Evolutionary conservation across 2,888 invertebrate species (phyloP), one percentile per base, ranked within the genome.

Genomic region (Orchesellides sinensis): DNA sequence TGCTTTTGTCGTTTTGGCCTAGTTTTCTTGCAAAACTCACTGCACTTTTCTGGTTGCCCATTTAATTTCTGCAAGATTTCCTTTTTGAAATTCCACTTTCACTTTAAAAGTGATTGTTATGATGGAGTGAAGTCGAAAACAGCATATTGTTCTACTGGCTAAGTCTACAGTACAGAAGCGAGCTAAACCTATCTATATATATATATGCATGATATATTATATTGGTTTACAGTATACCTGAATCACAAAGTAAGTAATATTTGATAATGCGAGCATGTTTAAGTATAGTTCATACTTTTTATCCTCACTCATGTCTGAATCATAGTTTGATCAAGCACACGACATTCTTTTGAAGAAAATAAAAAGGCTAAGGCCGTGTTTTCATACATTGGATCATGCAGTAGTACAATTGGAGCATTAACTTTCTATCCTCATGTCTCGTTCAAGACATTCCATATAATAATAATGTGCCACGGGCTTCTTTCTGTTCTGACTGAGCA

Each of bases 11-110:
- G 19, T 59, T 59, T 19, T 72, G 23, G 47, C 63, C 25, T 32
- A 19, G 29, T 74, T 74, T 32, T 25, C 63, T 10, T 21, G 49
- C 17, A 52, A 73, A 74, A 74, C 49, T 61, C 63, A 74, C 63
- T 49, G 32, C 73, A 74, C 12, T 63, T 73, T 49, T 54, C 10
- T 52, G 49, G 21, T 17, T 56, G 14, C 17, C 29, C 29, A 61
- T 29, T 54, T 56, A 25, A 40, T 73, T 73, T 73, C 63, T 63
- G 63, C 73, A 74, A 73, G 73, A 74, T 59, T 74, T 74, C 73
- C 49, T 35, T 23, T 47, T 52, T 35, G 63, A 63, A 74, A 74
- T 74, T 63, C 35, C 49, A 63, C 73, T 74, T 73, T 73, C 56
- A 73, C 47, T n/a, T n/a, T n/a, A n/a, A 73, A 59, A 47, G 61